These are phyloP conservation scores for Diachasmimorpha longicaudata DNA, from an alignment of 1,140 invertebrate genomes.

Conservation along the genomic window DNA sequence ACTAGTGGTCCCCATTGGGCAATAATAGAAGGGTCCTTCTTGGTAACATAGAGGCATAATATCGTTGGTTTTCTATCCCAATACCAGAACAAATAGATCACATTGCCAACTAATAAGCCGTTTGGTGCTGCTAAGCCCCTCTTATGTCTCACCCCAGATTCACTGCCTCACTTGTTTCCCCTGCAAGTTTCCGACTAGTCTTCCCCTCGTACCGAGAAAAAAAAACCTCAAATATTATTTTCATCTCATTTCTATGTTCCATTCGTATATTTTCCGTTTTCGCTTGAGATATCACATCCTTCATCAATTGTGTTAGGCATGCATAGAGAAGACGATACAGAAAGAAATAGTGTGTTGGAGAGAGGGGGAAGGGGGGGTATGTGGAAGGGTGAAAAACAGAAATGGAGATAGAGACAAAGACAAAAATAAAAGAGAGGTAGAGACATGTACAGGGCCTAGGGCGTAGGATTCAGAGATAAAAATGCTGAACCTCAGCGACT, in stretches of 20 bases:
- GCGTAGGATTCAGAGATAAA: too few relatives aligned
- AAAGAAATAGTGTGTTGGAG: too few relatives aligned
- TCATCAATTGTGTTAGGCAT: slow-evolving; percentile 57
- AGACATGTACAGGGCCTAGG: too few relatives aligned
- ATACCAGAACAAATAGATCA: slow-evolving; percentile 62
- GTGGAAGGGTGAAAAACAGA: too few relatives aligned
- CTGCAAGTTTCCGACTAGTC: neutral
- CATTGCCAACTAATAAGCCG: slow-evolving; percentile 53
- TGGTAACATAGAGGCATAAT: slow-evolving; percentile 57
- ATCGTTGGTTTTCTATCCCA: slow-evolving; percentile 55
- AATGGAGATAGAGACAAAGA: too few relatives aligned
- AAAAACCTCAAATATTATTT: slow-evolving; percentile 18
- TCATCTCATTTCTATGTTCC: slow-evolving; percentile 25
- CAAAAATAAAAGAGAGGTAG: too few relatives aligned
- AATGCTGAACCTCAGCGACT: too few relatives aligned
- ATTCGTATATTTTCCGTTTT: slow-evolving; percentile 49
- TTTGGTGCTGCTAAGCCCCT: slow-evolving; percentile 31
- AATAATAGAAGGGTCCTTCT: slow-evolving; percentile 60
- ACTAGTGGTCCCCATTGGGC: slow-evolving; percentile 56
- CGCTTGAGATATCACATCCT: slow-evolving; percentile 54
- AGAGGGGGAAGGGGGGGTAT: too few relatives aligned
- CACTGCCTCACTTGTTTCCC: slow-evolving; percentile 16
- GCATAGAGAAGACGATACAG: slow-evolving; percentile 19
- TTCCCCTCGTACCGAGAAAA: neutral
- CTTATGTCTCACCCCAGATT: slow-evolving; percentile 18